A percentile compares a stretch with the other conserved stretches of the same genome.
Conservation (phyloP, 2,888 invertebrate species). For the Cryptus armator region DNA sequence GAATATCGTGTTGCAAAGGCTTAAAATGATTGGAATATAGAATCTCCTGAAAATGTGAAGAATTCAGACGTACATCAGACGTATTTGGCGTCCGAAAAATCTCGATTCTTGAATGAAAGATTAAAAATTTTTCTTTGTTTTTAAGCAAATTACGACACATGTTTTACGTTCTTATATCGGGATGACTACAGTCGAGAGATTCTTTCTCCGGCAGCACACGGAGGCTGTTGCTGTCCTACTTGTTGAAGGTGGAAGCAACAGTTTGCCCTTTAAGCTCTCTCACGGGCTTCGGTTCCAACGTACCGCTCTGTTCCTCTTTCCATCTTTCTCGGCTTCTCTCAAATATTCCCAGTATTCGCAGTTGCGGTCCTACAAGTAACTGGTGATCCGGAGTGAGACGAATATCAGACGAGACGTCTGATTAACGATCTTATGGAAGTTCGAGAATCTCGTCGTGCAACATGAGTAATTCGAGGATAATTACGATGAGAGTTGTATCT, state of each 20-base stretch:
- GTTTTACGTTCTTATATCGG: not conserved
- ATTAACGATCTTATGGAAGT: conserved; percentile 17
- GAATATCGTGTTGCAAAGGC: not conserved
- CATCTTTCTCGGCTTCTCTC: conserved; percentile 6
- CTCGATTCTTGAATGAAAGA: not conserved
- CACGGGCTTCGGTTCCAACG: conserved; percentile 20
- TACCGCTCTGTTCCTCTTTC: conserved; percentile 22
- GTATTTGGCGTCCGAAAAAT: not conserved
- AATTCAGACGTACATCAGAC: not conserved
- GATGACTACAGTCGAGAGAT: conserved; percentile 28
- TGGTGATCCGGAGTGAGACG: not conserved
- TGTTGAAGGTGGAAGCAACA: conserved; percentile 84
- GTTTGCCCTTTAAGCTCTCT: conserved; percentile 80
- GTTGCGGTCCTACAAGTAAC: not conserved
- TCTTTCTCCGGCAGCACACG: conserved; percentile 21
- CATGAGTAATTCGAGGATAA: conserved; percentile 3
- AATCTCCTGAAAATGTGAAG: not conserved
- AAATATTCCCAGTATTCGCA: not conserved
- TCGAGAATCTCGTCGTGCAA: conserved; percentile 3
- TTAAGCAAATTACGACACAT: not conserved
- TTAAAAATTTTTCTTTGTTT: not conserved
- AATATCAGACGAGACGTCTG: not conserved
- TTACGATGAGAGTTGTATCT: conserved; percentile 21
- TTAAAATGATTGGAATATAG: not conserved
- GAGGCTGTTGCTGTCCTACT: conserved; percentile 75